phyloP scores from a whole-genome alignment of 1,140 invertebrate genomes.

The Notospermus geniculatus region DNA sequence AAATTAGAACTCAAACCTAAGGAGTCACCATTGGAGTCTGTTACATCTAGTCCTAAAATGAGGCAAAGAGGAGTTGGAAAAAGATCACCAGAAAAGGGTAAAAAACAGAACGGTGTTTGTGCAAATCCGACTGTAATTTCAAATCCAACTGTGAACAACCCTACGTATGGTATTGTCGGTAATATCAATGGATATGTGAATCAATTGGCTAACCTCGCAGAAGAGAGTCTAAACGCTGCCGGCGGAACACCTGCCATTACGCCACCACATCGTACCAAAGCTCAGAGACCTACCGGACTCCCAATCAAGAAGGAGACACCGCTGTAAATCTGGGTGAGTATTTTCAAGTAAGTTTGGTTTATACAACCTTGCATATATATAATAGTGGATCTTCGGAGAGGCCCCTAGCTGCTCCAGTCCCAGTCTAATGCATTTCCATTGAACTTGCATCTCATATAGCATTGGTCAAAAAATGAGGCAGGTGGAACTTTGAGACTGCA shows the following conservation, averaged over 20 bases:
- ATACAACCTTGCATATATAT: too few species aligned
- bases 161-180: slow-evolving; percentile 10
- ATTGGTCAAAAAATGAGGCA: too few species aligned
- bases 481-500: too few species aligned
- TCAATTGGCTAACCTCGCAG: slow-evolving; percentile 13
- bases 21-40: slow-evolving; percentile 24
- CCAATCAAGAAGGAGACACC: slow-evolving; percentile 74
- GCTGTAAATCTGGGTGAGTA: too few species aligned
- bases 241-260: slow-evolving; percentile 47
- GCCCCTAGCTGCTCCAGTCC: too few species aligned
- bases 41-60: slow-evolving; percentile 38
- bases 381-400: neutral
- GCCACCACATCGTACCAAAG: slow-evolving; percentile 56
- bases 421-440: too few species aligned
- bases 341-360: too few species aligned
- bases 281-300: slow-evolving; percentile 65
- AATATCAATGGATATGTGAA: slow-evolving; percentile 23
- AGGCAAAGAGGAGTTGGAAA: slow-evolving; percentile 40
- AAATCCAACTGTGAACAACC: slow-evolving; percentile 21
- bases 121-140: slow-evolving; percentile 80
- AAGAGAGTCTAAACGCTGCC: slow-evolving; percentile 1
- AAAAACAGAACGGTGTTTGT: slow-evolving; percentile 79
- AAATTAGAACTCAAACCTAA: slow-evolving; percentile 23
- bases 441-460: too few species aligned
- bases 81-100: slow-evolving; percentile 52